phyloP scores from a whole-genome alignment of 1,140 invertebrate species.

The Medauroidea extradentata region DNA sequence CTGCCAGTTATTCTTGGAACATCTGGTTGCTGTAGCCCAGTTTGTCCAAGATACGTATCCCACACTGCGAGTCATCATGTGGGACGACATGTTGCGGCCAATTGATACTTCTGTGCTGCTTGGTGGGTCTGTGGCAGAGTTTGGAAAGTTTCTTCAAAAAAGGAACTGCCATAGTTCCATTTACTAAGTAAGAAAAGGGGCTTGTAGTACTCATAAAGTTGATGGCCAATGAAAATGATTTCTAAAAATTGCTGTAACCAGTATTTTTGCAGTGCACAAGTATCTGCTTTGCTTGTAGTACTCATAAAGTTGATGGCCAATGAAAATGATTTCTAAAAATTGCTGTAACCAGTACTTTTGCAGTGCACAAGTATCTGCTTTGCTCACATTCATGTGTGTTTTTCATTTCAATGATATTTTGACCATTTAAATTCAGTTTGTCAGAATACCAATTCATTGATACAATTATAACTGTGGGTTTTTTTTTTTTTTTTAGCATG shows the following conservation, averaged over 20 bases:
- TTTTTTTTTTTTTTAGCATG: too few species aligned
- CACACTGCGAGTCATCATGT: constrained; percentile 72
- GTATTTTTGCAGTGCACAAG: too few species aligned
- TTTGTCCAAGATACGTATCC: constrained; percentile 60
- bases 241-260: too few species aligned
- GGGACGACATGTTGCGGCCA: constrained; percentile 91
- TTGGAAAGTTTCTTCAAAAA: not conserved
- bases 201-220: not conserved
- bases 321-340: too few species aligned
- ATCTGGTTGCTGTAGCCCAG: constrained; percentile 58
- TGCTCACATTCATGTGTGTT: too few species aligned
- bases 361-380: too few species aligned
- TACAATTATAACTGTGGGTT: too few species aligned
- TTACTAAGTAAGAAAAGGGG: too few species aligned
- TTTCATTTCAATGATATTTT: too few species aligned
- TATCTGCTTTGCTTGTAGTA: not conserved
- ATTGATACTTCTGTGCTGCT: constrained; percentile 61
- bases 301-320: not conserved
- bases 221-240: not conserved
- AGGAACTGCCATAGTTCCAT: not conserved
- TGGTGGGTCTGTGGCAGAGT: constrained; percentile 32
- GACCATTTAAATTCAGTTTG: too few species aligned
- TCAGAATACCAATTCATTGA: too few species aligned
- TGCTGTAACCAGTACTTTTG: too few species aligned
- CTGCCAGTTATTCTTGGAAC: constrained; percentile 61